Evolutionary conservation across 1,140 invertebrate species (phyloP).

Genomic region (Ceratina australensis): DNA sequence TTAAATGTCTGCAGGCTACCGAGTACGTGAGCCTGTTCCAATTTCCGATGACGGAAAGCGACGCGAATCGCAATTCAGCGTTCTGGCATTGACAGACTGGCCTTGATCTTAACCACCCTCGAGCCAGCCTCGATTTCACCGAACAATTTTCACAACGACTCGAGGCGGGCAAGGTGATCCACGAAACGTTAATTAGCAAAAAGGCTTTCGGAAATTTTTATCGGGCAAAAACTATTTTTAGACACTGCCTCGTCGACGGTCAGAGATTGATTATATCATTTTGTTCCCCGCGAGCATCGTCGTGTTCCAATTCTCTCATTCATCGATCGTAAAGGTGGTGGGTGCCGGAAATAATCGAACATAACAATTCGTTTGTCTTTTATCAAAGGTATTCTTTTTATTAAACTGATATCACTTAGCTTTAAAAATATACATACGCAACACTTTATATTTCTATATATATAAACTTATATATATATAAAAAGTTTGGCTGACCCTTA

Average conservation of each 20-base stretch:
- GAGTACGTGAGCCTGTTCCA: slow-evolving; percentile 20
- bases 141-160: neutral
- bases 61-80: slow-evolving; percentile 18
- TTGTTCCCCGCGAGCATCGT: no score
- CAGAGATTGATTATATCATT: slow-evolving; percentile 2
- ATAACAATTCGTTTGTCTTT: slow-evolving; percentile 63
- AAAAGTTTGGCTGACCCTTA: slow-evolving; percentile 56
- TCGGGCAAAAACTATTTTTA: neutral
- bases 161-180: no score
- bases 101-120: slow-evolving; percentile 53
- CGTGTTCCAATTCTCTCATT: slow-evolving; percentile 38
- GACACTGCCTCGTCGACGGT: slow-evolving; percentile 33
- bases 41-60: slow-evolving; percentile 32
- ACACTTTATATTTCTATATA: slow-evolving; percentile 54
- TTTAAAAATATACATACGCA: slow-evolving; percentile 71
- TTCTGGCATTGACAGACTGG: neutral
- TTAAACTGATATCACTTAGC: slow-evolving; percentile 67
- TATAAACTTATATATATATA: slow-evolving; percentile 52
- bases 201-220: no score
- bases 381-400: slow-evolving; percentile 67
- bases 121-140: neutral
- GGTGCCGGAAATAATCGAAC: slow-evolving; percentile 17
- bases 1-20: slow-evolving; percentile 8
- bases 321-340: neutral
- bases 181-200: no score